Percentiles rank a stretch among this genome's conserved stretches.
Evolutionary conservation across 1,140 invertebrate species (phyloP).

Genomic region (Archegozetes longisetosus): DNA sequence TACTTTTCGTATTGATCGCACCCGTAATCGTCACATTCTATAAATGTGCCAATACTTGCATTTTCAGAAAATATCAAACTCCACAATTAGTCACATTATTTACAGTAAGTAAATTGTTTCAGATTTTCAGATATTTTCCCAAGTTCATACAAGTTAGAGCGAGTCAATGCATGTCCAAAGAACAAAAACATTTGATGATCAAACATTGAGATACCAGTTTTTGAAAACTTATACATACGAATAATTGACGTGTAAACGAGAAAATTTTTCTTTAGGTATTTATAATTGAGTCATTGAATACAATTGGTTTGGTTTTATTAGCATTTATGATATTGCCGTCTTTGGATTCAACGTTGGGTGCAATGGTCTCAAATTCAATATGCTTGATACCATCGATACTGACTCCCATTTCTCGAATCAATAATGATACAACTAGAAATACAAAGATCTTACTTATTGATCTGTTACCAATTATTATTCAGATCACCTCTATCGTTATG

Average conservation of each 20-base stretch:
- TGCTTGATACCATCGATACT: constrained; percentile 69
- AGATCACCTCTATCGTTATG: too few relatives aligned
- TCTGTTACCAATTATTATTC: too few relatives aligned
- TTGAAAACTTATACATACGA: too few relatives aligned
- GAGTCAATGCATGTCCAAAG: too few relatives aligned
- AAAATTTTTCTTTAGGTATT: constrained; percentile 26
- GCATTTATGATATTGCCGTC: constrained; percentile 74
- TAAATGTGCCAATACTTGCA: constrained; percentile 64
- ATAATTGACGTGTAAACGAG: too few relatives aligned
- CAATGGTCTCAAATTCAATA: constrained; percentile 83
- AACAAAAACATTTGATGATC: too few relatives aligned
- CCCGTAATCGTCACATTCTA: constrained; percentile 72
- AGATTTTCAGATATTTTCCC: not conserved
- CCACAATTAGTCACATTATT: constrained; percentile 17
- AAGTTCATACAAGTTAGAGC: constrained; percentile 9
- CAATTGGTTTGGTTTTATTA: constrained; percentile 62
- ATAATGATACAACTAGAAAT: too few relatives aligned
- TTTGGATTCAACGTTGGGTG: constrained; percentile 74
- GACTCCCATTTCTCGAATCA: constrained; percentile 55
- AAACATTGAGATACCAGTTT: too few relatives aligned
- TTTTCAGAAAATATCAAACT: constrained; percentile 47
- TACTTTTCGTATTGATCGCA: constrained; percentile 67
- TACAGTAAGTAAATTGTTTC: constrained; percentile 14
- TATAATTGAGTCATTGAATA: constrained; percentile 67
- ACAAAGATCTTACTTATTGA: too few relatives aligned